phyloP scores from a whole-genome alignment of 2,113 vertebrate genomes.

The Ptyas mucosa region DNA sequence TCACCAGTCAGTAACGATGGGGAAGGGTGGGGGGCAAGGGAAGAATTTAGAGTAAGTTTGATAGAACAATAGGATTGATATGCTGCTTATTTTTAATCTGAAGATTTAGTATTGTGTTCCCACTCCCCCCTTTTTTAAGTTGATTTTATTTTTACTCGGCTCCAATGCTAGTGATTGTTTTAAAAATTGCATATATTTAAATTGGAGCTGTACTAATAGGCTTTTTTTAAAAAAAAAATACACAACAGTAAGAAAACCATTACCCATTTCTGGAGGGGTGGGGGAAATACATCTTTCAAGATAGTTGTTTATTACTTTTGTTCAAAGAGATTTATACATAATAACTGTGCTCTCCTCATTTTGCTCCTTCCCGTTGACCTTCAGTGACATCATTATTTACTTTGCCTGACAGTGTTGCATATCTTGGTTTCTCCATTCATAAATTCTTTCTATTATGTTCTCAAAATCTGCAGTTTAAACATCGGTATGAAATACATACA shows the following conservation, averaged over 20 bases:
- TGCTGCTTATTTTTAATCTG: conserved; percentile 34
- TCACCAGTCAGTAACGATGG: conserved; percentile 27
- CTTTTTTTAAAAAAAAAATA: background rate
- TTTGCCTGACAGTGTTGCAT: background rate
- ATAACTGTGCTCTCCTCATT: background rate
- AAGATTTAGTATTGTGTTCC: background rate
- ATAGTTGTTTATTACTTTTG: background rate
- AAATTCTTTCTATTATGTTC: background rate
- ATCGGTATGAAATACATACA: background rate
- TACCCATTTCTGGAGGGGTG: background rate
- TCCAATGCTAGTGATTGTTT: conserved; percentile 8
- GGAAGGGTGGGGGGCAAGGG: conserved; percentile 16
- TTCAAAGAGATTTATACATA: background rate
- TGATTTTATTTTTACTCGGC: conserved; percentile 14
- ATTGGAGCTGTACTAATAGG: background rate
- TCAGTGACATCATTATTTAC: background rate
- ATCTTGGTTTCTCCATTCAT: background rate
- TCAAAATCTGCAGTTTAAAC: background rate
- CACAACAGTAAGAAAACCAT: background rate
- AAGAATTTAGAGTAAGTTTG: conserved; percentile 30
- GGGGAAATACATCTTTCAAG: background rate
- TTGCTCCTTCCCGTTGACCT: no score
- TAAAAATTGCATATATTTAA: conserved; percentile 9
- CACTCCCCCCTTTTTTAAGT: no score
- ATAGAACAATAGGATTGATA: conserved; percentile 20